Conservation (phyloP, 2,797 vertebrate species). For the Hypotaenidia okinawae region DNA sequence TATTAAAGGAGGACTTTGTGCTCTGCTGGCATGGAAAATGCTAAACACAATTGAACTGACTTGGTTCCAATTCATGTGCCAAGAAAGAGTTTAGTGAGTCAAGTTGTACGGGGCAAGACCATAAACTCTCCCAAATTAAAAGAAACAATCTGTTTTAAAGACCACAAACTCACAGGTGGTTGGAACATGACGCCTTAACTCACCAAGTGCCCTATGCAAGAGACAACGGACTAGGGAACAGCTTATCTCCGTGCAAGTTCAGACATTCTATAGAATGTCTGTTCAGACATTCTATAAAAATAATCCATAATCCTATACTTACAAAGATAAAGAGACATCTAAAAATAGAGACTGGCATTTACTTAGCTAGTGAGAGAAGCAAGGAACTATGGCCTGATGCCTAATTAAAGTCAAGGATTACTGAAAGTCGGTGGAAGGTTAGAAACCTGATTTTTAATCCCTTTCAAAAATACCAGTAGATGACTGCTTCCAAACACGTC, state of each 20-base stretch:
- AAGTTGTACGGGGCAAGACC: not conserved
- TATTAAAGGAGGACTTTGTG: constrained; percentile 16
- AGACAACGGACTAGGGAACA: not conserved
- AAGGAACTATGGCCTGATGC: not conserved
- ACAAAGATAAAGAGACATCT: not conserved
- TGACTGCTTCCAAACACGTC: not conserved
- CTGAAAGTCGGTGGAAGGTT: not conserved
- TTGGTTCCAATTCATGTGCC: not conserved
- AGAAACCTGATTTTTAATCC: not conserved
- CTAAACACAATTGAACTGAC: not conserved
- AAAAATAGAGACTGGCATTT: not conserved
- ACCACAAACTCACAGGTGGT: not conserved
- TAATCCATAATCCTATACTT: not conserved
- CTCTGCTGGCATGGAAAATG: not conserved
- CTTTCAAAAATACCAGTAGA: not conserved
- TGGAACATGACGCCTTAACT: not conserved
- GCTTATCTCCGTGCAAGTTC: not conserved
- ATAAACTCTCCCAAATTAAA: not conserved
- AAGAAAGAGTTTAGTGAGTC: not conserved
- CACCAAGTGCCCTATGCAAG: not conserved
- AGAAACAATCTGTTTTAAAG: not conserved
- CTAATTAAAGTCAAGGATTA: not conserved
- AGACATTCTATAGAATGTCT: not conserved
- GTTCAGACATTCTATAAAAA: not conserved
- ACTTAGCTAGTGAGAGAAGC: not conserved